Base-by-base conservation (phyloP, 2,113 vertebrate species). In the Pterocles burchelli region DNA sequence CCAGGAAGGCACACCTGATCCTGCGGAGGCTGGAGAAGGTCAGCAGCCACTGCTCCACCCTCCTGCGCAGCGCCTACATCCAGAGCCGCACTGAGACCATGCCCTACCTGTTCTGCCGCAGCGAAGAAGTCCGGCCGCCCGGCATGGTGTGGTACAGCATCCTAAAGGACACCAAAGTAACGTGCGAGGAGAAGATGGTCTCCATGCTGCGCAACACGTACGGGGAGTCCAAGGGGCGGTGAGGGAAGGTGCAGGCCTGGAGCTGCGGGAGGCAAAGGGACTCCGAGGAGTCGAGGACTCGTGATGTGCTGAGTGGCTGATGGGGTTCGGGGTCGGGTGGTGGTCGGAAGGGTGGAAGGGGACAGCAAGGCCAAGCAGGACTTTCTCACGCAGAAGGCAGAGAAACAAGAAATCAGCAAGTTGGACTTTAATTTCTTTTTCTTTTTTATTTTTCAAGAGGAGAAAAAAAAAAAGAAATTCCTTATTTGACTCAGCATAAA, bases 121-220 rank as follows among this genome's bases (percentile, higher is more conserved):
- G 98, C 1, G 99, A 99, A 68, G 99, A 99, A 61, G 96, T 97
- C 3, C 98, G 98, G 76, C 98, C 98, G 1, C 97, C 98, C 2
- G 98, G 98, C 52, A 97, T 98, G 96, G 97, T 98, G 82, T 99
- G 99, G 99, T 99, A 99, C 77, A 98, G 98, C 96, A 98, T 99
- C 87, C 98, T 99, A 80, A 99, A 99, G 58, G 99, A 99, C 97
- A 99, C 98, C 90, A 99, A 98, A 95, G 97, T 99, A 36, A 98
- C 98, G 9, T 99, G 99, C 11, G 98, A 99, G 96, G 99, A 99
- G 96, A 99, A 99, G 97, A 98, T 99, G 97, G 98, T 99, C 93
- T 99, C 99, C 75, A 98, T 99, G 96, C 98, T 99, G 96, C 98
- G 99, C 73, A 99, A 99, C 98, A 99, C 98, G 58, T 99, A 99